Evolutionary conservation across 1,140 invertebrate genomes (phyloP).

Genomic region (Pseudomyrmex pallidus): DNA sequence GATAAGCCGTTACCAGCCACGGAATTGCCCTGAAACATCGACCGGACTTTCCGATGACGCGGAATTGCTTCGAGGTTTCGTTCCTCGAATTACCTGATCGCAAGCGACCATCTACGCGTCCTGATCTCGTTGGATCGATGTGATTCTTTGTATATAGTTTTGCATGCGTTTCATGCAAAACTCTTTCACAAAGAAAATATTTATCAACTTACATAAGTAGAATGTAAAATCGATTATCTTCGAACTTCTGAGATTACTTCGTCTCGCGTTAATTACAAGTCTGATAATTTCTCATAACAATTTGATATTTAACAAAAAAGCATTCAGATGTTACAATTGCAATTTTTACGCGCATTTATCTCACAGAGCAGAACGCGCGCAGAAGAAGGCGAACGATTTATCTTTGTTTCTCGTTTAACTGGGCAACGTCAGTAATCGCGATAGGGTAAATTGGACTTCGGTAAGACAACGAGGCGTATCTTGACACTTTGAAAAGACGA

Average conservation of each 20-base stretch:
- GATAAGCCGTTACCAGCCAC: slow-evolving; percentile 76
- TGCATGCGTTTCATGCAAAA: too few relatives aligned
- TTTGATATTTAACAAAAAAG: neutral
- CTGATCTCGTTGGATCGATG: slow-evolving; percentile 39
- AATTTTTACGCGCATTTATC: slow-evolving; percentile 6
- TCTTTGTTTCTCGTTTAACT: slow-evolving; percentile 37
- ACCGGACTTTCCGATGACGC: slow-evolving; percentile 71
- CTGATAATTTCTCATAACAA: neutral
- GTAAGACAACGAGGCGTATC: slow-evolving; percentile 31
- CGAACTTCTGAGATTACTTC: neutral
- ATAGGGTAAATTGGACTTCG: slow-evolving; percentile 45
- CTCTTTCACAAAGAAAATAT: slow-evolving; percentile 35
- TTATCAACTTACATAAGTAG: neutral
- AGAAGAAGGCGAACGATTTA: neutral
- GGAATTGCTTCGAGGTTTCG: slow-evolving; percentile 69
- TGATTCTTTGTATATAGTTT: neutral
- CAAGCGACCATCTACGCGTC: slow-evolving; percentile 32
- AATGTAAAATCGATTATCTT: neutral
- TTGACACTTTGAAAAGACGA: slow-evolving; percentile 48
- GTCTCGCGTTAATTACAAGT: neutral
- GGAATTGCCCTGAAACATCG: slow-evolving; percentile 76
- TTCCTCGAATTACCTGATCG: slow-evolving; percentile 72
- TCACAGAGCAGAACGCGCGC: neutral
- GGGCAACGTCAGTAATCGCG: slow-evolving; percentile 49
- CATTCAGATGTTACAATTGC: neutral